Evolutionary conservation across 1,140 invertebrate genomes (phyloP), one percentile per base, ranked within the genome.

Genomic region (Leptonema lineaticorne): DNA sequence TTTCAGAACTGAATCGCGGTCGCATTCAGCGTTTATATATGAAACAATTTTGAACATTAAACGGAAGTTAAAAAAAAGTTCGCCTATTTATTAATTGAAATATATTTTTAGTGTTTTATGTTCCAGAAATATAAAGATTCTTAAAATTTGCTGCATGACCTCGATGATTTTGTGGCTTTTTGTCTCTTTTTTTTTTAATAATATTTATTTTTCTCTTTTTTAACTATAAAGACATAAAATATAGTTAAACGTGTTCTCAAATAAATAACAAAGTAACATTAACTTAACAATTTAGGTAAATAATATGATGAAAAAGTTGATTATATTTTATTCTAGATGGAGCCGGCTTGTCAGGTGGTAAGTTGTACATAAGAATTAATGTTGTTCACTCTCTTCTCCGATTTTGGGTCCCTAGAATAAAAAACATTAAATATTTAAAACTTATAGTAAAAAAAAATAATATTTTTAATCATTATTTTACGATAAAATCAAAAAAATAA

Each of bases 351-450:
- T 83, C 81, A 83, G 80, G 81, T 82, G 78, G 81, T 80, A 76
- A 83, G 81, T 77, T 80, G 78, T 76, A 82, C 78, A 77, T 80
- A 83, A 74, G 81, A 81, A 74, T 75, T 83, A 83, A 82, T 82
- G 81, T 75, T 83, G 81, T 80, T 83, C 81, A 79, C 75, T 75
- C 81, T 82, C 81, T 83, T 83, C 81, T 83, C 81, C 81, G 79
- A 78, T 77, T 83, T 83, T 82, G 81, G 79, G 79, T 83, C 81
- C 81, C 81, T 83, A 78, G 28, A 71, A 64, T 68, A 63, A 8
- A 46, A 41, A 41, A 41, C 9, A 41, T 11, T 16, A 41, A 41
- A 67, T 22, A 37, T 6, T 27, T 28, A 16, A 69, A 33, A 69
- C 57, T 74, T 67, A n/a, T n/a, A n/a, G n/a, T n/a, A n/a, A n/a